phyloP scores from a whole-genome alignment of 2,113 vertebrate species.

The Microcebus jonahi region DNA sequence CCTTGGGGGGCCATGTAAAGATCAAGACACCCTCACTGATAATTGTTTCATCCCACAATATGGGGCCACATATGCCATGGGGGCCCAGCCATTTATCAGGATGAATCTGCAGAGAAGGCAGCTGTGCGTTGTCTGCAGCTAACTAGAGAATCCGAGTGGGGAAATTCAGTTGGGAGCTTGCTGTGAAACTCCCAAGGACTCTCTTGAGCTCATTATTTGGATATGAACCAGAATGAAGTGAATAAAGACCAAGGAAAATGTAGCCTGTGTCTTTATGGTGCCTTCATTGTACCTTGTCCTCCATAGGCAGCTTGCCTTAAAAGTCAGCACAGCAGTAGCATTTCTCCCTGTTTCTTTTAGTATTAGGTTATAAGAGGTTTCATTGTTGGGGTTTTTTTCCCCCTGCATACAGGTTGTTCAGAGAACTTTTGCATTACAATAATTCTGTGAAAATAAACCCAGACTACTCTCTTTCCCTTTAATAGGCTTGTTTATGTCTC shows the following conservation, averaged over 20 bases:
- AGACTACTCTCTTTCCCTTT: neutral
- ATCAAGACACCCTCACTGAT: neutral
- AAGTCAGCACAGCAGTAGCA: neutral
- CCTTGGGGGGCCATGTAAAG: neutral
- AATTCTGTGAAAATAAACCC: slow-evolving; percentile 2
- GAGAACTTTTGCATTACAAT: neutral
- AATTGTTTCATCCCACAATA: neutral
- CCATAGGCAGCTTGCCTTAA: neutral
- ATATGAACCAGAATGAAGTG: slow-evolving; percentile 41
- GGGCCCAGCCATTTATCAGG: neutral
- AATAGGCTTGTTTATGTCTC: neutral
- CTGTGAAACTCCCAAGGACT: slow-evolving; percentile 32
- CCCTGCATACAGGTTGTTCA: neutral
- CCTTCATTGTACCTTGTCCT: neutral
- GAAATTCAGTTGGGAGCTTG: slow-evolving; percentile 28
- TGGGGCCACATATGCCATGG: neutral
- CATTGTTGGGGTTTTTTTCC: neutral
- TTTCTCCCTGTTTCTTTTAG: slow-evolving; percentile 19
- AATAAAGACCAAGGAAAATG: slow-evolving; percentile 50
- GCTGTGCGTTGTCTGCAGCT: neutral
- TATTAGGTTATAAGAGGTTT: slow-evolving; percentile 15
- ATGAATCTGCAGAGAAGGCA: neutral
- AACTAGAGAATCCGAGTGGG: neutral
- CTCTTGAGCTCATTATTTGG: slow-evolving; percentile 66
- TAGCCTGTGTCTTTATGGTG: neutral